Evolutionary conservation across 1,140 invertebrate genomes (phyloP).

Genomic region (Pygmarrhopalites habei): DNA sequence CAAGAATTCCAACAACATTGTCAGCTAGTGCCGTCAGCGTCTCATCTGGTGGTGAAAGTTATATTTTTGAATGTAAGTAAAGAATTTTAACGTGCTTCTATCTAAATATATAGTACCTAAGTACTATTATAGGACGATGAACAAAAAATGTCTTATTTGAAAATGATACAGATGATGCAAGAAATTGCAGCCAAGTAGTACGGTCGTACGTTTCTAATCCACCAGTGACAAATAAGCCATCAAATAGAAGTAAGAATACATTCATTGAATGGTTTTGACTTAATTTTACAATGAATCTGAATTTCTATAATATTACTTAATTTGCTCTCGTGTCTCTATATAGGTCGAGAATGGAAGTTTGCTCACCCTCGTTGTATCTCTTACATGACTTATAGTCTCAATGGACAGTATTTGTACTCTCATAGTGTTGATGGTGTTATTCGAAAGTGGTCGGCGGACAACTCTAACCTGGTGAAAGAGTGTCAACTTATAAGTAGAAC

Average conservation of each 20-base stretch:
- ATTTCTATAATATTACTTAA: too few relatives aligned
- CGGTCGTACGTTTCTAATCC: neutral
- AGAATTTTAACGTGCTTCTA: too few relatives aligned
- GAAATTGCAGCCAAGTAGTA: slow-evolving; percentile 1
- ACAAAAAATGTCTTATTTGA: too few relatives aligned
- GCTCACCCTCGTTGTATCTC: slow-evolving; percentile 4
- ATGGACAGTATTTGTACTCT: slow-evolving; percentile 12
- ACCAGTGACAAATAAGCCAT: neutral
- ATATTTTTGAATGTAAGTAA: slow-evolving; percentile 7
- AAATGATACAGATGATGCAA: too few relatives aligned
- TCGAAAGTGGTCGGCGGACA: neutral
- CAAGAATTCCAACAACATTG: neutral
- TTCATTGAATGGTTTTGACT: too few relatives aligned
- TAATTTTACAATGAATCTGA: too few relatives aligned
- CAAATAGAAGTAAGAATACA: too few relatives aligned
- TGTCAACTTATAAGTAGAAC: neutral
- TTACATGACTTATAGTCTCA: neutral
- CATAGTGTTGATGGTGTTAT: neutral
- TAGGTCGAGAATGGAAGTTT: neutral
- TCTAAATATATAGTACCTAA: too few relatives aligned
- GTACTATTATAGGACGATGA: too few relatives aligned
- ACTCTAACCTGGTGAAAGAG: neutral
- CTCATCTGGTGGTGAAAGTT: neutral
- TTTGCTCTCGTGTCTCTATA: too few relatives aligned
- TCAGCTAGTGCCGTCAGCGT: neutral